Evolutionary conservation across 2,113 vertebrate genomes (phyloP).

Genomic region (Carettochelys insculpta): DNA sequence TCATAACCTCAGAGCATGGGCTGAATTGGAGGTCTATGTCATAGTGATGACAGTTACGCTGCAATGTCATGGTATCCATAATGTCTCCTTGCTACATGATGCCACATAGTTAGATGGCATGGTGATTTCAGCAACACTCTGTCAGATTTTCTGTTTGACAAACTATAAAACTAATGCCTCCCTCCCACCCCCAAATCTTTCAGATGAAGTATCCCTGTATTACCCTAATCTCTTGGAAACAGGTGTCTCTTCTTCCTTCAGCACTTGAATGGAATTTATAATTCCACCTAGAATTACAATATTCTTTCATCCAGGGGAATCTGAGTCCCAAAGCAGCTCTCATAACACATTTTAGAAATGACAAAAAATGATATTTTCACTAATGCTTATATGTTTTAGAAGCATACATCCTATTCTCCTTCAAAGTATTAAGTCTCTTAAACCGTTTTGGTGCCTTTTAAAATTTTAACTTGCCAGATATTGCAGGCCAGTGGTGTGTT

Average conservation of each 20-base stretch:
- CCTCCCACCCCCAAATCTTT: background rate
- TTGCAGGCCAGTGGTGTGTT: background rate
- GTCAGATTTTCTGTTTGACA: background rate
- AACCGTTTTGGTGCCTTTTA: background rate
- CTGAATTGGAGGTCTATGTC: background rate
- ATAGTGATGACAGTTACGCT: background rate
- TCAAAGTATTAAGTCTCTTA: background rate
- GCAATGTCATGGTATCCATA: background rate
- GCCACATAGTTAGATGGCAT: background rate
- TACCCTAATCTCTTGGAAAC: background rate
- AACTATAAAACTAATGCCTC: background rate
- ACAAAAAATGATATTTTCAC: background rate
- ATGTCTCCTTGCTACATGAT: background rate
- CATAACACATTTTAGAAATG: background rate
- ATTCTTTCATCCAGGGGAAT: background rate
- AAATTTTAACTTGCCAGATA: background rate
- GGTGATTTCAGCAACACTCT: background rate
- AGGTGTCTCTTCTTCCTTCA: background rate
- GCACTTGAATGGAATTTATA: background rate
- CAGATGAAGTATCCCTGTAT: background rate
- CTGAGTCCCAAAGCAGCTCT: background rate
- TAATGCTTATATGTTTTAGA: background rate
- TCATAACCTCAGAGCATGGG: background rate
- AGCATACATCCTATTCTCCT: background rate
- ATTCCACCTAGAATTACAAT: background rate